Conservation (phyloP, 2,797 vertebrate genomes). For the Channallabes apus region DNA sequence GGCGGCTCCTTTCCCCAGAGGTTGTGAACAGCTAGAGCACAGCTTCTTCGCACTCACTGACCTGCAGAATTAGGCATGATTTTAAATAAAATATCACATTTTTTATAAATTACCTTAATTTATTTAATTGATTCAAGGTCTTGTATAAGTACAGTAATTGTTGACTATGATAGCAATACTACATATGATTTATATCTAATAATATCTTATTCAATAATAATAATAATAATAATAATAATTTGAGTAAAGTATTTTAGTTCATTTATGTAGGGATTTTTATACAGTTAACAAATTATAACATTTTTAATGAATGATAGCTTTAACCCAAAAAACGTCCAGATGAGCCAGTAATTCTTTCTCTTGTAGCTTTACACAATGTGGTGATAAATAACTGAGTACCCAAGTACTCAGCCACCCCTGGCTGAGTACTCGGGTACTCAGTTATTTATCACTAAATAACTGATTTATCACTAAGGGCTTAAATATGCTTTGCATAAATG, state of each 20-base stretch:
- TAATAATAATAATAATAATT: background rate
- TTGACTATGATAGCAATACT: background rate
- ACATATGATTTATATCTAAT: background rate
- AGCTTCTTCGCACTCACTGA: slow-evolving; percentile 93
- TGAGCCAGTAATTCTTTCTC: background rate
- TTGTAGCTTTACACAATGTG: background rate
- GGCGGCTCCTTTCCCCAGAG: slow-evolving; percentile 92
- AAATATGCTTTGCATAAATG: background rate
- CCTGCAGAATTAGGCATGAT: slow-evolving; percentile 64
- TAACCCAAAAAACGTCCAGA: background rate
- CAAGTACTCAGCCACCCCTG: too few relatives aligned
- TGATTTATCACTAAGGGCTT: too few relatives aligned
- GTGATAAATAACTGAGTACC: background rate
- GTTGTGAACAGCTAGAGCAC: slow-evolving; percentile 88
- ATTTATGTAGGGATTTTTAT: background rate
- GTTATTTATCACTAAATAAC: too few relatives aligned
- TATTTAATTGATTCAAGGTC: background rate
- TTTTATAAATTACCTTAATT: too few relatives aligned
- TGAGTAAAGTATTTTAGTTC: background rate
- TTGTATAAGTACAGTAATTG: background rate
- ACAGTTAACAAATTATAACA: background rate
- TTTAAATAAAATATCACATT: background rate
- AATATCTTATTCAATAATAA: background rate
- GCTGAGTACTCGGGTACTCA: too few relatives aligned
- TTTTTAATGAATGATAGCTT: background rate